Percentiles rank a stretch among this genome's conserved stretches.
phyloP scores from a whole-genome alignment of 1,140 invertebrate species.

The Caenorhabditis brenneri region DNA sequence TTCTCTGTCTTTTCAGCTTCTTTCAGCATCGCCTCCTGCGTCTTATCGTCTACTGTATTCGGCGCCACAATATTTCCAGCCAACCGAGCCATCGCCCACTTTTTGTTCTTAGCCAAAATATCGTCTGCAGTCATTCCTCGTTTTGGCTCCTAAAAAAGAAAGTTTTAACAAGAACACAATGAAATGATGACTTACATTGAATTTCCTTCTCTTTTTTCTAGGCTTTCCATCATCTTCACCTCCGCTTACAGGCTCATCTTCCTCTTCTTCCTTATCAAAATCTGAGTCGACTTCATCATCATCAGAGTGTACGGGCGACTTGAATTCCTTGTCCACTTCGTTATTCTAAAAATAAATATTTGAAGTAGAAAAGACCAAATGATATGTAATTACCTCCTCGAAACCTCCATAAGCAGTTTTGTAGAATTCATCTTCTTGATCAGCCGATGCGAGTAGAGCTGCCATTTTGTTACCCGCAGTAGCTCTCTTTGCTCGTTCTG shows the following conservation, averaged over 20 bases:
- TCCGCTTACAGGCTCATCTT: slow-evolving; percentile 54
- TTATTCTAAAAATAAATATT: slow-evolving; percentile 57
- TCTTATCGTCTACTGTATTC: slow-evolving; percentile 58
- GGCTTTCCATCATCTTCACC: slow-evolving; percentile 47
- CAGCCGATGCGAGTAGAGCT: slow-evolving; percentile 52
- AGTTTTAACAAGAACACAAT: not conserved
- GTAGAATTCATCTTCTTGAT: slow-evolving; percentile 62
- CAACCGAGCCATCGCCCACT: slow-evolving; percentile 62
- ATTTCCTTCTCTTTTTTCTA: slow-evolving; percentile 45
- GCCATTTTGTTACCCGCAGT: slow-evolving; percentile 64
- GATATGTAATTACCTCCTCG: slow-evolving; percentile 56
- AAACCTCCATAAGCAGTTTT: slow-evolving; percentile 62
- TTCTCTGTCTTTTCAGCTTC: slow-evolving; percentile 58
- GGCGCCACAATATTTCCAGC: slow-evolving; percentile 52
- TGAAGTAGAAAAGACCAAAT: slow-evolving; percentile 1
- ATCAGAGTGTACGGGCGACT: slow-evolving; percentile 56
- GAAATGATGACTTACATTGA: not conserved
- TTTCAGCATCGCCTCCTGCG: slow-evolving; percentile 55
- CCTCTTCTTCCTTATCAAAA: slow-evolving; percentile 62
- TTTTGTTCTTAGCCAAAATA: slow-evolving; percentile 58
- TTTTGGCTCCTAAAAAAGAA: slow-evolving; percentile 11
- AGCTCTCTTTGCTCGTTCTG: slow-evolving; percentile 46
- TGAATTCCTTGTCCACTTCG: slow-evolving; percentile 58
- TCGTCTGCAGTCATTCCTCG: slow-evolving; percentile 43
- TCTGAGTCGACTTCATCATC: slow-evolving; percentile 60